Base-by-base conservation (phyloP, 1,140 invertebrate genomes). In the Eubasilissa regina region DNA sequence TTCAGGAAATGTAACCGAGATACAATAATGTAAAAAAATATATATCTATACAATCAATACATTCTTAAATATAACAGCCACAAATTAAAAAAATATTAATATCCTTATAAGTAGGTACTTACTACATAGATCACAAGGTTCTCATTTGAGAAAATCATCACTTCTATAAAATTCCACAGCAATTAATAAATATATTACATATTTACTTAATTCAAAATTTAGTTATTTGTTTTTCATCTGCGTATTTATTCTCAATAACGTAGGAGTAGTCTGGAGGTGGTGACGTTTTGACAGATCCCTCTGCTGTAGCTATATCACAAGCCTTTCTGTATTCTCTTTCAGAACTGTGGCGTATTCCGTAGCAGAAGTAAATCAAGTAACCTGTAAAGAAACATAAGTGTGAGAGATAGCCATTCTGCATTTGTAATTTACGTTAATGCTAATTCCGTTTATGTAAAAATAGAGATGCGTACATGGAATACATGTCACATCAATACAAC, bases 91-190 rank as follows among this genome's bases (percentile, higher is more conserved):
- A 75, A 56, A 15, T 35, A 21, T 66, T 74, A 64, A 77, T 68
- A 21, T 60, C 55, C 43, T 87, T 82, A 17, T 88, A 83, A 84
- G 89, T 89, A 72, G 87, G 87, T 64, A 87, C 83, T 86, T 11
- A 88, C 85, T 43, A 86, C 81, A 78, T 84, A 82, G 44, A 84
- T 73, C 25, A 81, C 78, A 10, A 84, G 85, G 17, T 84, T 35
- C 17, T 84, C 25, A 3, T 51, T 77, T 43, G 56, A 75, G 35
- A 76, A n/a, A 19, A 72, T 76, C 51, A 74, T 72, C 62, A 79
- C 64, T 44, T 56, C 4, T 9, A 72, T 80, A 11, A 56, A 79
- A 44, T 81, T 74, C 11, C 62, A 53, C 25, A 51, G 72, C 11
- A 62, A 78, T 17, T 79, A 25, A 7, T 80, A 47, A 12, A 79